Base-by-base conservation (phyloP, 2,113 vertebrate species). In the Nanorana parkeri region DNA sequence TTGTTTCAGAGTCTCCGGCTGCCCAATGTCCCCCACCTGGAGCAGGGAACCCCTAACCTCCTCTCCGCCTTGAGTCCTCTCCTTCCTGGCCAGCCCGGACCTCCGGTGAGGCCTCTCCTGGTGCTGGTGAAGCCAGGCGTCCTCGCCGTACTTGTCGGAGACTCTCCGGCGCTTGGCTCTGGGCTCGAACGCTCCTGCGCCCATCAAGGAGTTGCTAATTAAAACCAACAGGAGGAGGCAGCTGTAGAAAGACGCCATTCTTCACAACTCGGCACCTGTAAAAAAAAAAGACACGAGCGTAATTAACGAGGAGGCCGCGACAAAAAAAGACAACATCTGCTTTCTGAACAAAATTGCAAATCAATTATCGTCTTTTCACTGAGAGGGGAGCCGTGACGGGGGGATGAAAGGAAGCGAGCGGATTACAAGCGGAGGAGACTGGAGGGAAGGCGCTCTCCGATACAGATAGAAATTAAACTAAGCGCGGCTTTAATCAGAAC, bases 1-100 rank as follows among this genome's bases (percentile, higher is more conserved):
- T 60, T 85, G 88, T 56, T 88, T 89, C 85, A 92, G 32, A 86
- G 92, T 63, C 74, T 90, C 89, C 10, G 91, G 89, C 87, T 80
- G 89, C 16, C 88, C 89, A 11, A 68, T 79, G 2, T 79, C 67
- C 6, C 23, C 82, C 7, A 28, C n/a, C 72, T 63, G n/a, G 56
- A 58, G 58, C 10, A 21, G 13, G 29, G 56, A 47, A 23, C 56
- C 71, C 11, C 3, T 64, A 7, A 1, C 17, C 10, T 65, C 71
- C 20, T 74, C 79, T 20, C 47, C 54, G 21, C n/a, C 52, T 17
- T 20, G 71, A 82, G 64, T 68, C 63, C 80, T 32, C 19, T 56
- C 80, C 47, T 60, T 83, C 29, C 6, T 75, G 16, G 63, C 17
- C 54, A 47, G 65, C 28, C 63, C 60, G 17, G 72, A 28, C 64